Base-by-base conservation (phyloP, 2,797 vertebrate genomes). In the Liparis tanakae region DNA sequence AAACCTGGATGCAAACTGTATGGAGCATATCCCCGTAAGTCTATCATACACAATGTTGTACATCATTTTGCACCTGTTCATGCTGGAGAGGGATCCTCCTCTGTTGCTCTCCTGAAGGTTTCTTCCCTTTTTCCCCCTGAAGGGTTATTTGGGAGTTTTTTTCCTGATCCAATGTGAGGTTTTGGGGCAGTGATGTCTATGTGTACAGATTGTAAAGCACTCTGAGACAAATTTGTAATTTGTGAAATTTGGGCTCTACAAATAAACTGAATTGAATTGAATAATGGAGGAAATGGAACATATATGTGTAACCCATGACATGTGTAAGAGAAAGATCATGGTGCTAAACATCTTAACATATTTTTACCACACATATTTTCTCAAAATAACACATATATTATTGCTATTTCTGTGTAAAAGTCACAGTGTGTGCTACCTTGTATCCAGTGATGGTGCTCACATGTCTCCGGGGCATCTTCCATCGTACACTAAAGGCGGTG, bases 391-490 rank as follows among this genome's bases (percentile, higher is more conserved):
- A 50, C 39, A 34, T 41, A 30, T 13, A 1, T 3, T 13, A 36
- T 12, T 53, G 39, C 22, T 2, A 15, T 17, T 43, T 36, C 7
- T 33, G 48, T 37, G 13, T 25, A 59, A 56, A 55, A 44, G 15
- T 14, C 34, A 36, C 37, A 18, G n/a, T 43, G 20, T 64, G 50
- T 34, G 39, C 85, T 86, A 98, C 98, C 70, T 96, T 98, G 84
- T 98, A 98, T 10, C 97, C 97, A 0, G 92, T 94, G 88, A 98
- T 91, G 72, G 94, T 94, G 84, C 93, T 95, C 0, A 91, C 85
- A 0, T 96, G 95, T 77, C 95, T 93, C 10, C 93, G 91, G 4
- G 96, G 97, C 95, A 96, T 96, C 84, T 95, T 96, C 98, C 98
- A 99, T 71, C 95, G 95, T 48, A 98, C 92, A 0, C 94, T 94